phyloP scores from a whole-genome alignment of 92 coral and sea anemone species.

The Ricordea florida region DNA sequence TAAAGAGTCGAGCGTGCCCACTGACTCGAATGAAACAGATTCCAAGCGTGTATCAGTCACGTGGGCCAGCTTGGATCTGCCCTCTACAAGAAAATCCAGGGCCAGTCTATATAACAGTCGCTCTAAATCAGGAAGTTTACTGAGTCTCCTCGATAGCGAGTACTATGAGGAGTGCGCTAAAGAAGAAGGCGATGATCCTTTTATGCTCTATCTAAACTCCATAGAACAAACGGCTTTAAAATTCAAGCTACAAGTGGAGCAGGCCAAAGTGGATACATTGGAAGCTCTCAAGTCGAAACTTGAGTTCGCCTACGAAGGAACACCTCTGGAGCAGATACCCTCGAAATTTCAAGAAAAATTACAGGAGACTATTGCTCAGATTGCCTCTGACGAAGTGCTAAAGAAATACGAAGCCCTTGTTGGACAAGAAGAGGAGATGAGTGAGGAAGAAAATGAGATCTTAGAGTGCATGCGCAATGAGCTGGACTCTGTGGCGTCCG shows the following conservation, averaged over 20 bases:
- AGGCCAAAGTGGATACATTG: slow-evolving; percentile 92
- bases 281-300: slow-evolving; percentile 76
- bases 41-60: no score
- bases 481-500: slow-evolving; percentile 65
- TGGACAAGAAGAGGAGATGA: slow-evolving; percentile 61
- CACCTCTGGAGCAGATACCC: slow-evolving; percentile 91
- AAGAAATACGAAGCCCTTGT: slow-evolving; percentile 76
- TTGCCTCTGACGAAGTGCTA: slow-evolving; percentile 78
- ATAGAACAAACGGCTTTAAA: slow-evolving; percentile 91
- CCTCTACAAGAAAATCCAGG: no score
- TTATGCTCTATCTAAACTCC: slow-evolving; percentile 87
- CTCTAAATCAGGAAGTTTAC: neutral
- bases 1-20: no score
- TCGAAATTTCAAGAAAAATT: slow-evolving; percentile 82
- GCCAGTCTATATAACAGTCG: no score
- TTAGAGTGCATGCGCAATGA: slow-evolving; percentile 63
- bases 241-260: slow-evolving; percentile 89
- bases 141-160: slow-evolving; percentile 9
- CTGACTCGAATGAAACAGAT: no score
- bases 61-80: no score
- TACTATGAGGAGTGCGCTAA: slow-evolving; percentile 50
- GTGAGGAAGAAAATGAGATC: slow-evolving; percentile 61
- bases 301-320: slow-evolving; percentile 92
- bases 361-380: slow-evolving; percentile 84
- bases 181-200: slow-evolving; percentile 79